phyloP scores from a whole-genome alignment of 35 echinoderm and acorn worm species.

The Ptychodera flava region DNA sequence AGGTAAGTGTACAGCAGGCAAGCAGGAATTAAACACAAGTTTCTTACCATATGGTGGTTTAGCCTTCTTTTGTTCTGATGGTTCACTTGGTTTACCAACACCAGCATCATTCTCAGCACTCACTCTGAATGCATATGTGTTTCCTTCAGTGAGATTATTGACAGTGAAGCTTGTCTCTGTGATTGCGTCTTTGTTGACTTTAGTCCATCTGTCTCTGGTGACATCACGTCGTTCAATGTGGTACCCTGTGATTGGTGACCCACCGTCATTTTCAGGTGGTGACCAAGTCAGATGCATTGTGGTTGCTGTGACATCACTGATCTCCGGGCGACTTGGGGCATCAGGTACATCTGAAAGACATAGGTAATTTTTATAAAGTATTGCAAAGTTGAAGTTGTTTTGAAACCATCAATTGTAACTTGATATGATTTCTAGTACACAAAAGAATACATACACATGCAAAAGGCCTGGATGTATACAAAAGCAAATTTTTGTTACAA shows the following conservation, averaged over 20 bases:
- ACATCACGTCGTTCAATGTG: constrained; percentile 70
- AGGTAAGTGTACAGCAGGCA: too few relatives aligned
- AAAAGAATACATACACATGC: too few relatives aligned
- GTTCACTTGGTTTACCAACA: constrained; percentile 42
- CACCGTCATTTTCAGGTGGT: constrained; percentile 63
- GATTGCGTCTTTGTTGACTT: constrained; percentile 49
- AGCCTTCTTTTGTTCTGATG: constrained; percentile 35
- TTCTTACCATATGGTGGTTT: constrained; percentile 76
- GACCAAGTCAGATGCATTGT: constrained; percentile 61
- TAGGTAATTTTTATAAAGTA: too few relatives aligned
- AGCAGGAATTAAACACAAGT: too few relatives aligned
- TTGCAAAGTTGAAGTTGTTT: too few relatives aligned
- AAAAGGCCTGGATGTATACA: too few relatives aligned
- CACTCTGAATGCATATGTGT: constrained; percentile 79
- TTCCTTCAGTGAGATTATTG: constrained; percentile 45
- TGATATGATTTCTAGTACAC: too few relatives aligned
- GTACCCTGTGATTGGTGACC: constrained; percentile 82
- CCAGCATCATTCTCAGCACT: constrained; percentile 87
- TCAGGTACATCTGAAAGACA: constrained; percentile 63
- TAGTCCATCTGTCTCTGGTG: constrained; percentile 47
- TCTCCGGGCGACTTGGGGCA: constrained; percentile 46
- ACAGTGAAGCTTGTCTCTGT: constrained; percentile 54
- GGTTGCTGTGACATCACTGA: constrained; percentile 44
- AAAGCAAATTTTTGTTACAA: too few relatives aligned
- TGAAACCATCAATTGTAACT: too few relatives aligned